These are phyloP conservation scores for Anoplius nigerrimus DNA, from an alignment of 2,888 invertebrate genomes.

Conservation along the genomic window DNA sequence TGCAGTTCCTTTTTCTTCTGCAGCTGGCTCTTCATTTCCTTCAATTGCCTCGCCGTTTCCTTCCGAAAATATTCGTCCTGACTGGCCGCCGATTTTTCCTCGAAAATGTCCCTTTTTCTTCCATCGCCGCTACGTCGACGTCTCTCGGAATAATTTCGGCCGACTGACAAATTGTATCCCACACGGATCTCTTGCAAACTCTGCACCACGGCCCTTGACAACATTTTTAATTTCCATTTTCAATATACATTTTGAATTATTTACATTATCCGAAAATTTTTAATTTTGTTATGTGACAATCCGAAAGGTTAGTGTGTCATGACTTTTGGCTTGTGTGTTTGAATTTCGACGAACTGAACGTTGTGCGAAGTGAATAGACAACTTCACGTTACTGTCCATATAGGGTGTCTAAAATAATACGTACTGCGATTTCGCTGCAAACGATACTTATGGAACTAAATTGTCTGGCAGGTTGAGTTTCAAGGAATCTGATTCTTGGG, in stretches of 20 bases:
- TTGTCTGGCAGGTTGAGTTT: conserved; percentile 45
- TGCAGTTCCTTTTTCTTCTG: conserved; percentile 9
- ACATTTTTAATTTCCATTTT: neutral
- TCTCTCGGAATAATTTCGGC: conserved; percentile 46
- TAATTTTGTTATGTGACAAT: neutral
- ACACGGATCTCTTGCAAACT: conserved; percentile 15
- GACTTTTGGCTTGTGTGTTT: no score
- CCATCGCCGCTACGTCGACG: conserved; percentile 65
- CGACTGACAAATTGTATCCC: neutral
- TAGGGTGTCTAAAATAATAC: no score
- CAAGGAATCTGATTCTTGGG: conserved; percentile 58
- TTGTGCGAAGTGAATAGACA: no score
- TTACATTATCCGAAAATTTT: neutral
- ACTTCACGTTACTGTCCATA: no score
- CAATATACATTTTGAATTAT: no score
- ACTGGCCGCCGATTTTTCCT: conserved; percentile 64
- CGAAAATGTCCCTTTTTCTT: conserved; percentile 65
- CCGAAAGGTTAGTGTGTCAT: neutral
- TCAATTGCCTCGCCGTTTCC: conserved; percentile 62
- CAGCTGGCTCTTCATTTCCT: conserved; percentile 40
- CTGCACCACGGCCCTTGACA: conserved; percentile 25
- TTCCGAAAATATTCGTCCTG: conserved; percentile 67
- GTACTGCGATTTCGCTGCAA: no score
- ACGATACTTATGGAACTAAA: no score
- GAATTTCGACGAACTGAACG: no score